A percentile compares a stretch with the other conserved stretches of the same genome.
Evolutionary conservation across 2,888 invertebrate genomes (phyloP).

Genomic region (Norana najaformis): DNA sequence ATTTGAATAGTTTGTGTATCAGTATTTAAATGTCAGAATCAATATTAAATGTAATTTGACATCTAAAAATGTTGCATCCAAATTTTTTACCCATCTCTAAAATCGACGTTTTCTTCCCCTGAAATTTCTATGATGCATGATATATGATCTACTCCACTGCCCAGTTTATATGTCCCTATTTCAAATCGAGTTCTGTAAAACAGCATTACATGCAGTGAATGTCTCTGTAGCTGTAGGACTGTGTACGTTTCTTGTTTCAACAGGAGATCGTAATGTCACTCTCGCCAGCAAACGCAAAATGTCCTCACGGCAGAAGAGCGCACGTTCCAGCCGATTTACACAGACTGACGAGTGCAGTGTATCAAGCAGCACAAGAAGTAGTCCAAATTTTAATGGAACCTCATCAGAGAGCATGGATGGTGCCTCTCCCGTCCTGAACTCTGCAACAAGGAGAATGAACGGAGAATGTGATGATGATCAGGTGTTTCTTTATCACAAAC

Average conservation of each 20-base stretch:
- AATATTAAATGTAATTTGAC: not conserved
- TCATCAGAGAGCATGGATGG: not conserved
- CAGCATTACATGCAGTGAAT: not conserved
- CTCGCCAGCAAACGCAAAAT: slow-evolving; percentile 58
- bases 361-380: slow-evolving; percentile 35
- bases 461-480: not conserved
- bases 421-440: not conserved
- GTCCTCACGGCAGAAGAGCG: slow-evolving; percentile 53
- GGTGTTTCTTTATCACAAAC: not conserved
- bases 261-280: slow-evolving; percentile 49
- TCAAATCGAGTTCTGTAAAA: not conserved
- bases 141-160: no score
- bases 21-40: not conserved
- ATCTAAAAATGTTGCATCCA: not conserved
- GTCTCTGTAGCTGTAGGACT: not conserved
- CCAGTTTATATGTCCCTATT: no score
- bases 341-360: slow-evolving; percentile 50
- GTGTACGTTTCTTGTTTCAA: not conserved
- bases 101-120: not conserved
- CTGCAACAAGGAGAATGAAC: not conserved
- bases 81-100: not conserved
- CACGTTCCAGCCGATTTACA: slow-evolving; percentile 50
- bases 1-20: not conserved
- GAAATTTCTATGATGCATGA: not conserved
- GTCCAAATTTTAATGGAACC: slow-evolving; percentile 28